Percentiles rank a stretch among this genome's conserved stretches.
Evolutionary conservation across 2,888 invertebrate genomes (phyloP).

Genomic region (Phortica magna): DNA sequence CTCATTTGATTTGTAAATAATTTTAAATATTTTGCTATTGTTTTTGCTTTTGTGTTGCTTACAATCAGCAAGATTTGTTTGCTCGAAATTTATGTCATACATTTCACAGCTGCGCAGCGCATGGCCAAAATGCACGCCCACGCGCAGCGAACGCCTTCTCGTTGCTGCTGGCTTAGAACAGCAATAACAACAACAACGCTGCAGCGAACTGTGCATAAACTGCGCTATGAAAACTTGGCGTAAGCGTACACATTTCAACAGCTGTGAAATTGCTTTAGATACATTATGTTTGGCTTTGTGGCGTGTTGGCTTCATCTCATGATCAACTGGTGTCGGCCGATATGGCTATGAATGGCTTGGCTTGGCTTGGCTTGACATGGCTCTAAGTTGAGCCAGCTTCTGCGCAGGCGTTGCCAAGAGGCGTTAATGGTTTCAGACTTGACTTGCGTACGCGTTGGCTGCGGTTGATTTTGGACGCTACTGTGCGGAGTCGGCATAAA

Average conservation of each 20-base stretch:
- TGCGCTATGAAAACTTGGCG: background rate
- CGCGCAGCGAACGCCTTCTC: background rate
- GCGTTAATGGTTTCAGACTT: slow-evolving; percentile 64
- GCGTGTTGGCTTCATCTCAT: slow-evolving; percentile 24
- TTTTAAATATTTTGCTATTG: slow-evolving; percentile 5
- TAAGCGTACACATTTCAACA: slow-evolving; percentile 3
- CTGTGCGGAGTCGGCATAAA: background rate
- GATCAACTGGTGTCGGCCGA: slow-evolving; percentile 17
- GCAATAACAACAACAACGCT: background rate
- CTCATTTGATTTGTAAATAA: background rate
- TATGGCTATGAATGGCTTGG: slow-evolving; percentile 9
- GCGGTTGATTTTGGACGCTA: slow-evolving; percentile 51
- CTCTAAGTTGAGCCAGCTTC: background rate
- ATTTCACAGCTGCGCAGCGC: slow-evolving; percentile 4
- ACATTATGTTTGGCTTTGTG: background rate
- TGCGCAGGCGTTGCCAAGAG: slow-evolving; percentile 65
- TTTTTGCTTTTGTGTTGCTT: background rate
- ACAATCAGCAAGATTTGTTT: background rate
- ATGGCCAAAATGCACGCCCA: slow-evolving; percentile 21
- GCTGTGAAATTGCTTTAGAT: background rate
- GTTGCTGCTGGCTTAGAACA: background rate
- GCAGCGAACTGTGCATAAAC: background rate
- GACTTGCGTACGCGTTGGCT: slow-evolving; percentile 59
- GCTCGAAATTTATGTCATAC: background rate
- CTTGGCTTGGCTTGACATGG: background rate